A percentile compares a stretch with the other conserved stretches of the same genome.
Evolutionary conservation across 53 echinoderm and acorn worm genomes (phyloP).

Genomic region (Echinarachnius parma): DNA sequence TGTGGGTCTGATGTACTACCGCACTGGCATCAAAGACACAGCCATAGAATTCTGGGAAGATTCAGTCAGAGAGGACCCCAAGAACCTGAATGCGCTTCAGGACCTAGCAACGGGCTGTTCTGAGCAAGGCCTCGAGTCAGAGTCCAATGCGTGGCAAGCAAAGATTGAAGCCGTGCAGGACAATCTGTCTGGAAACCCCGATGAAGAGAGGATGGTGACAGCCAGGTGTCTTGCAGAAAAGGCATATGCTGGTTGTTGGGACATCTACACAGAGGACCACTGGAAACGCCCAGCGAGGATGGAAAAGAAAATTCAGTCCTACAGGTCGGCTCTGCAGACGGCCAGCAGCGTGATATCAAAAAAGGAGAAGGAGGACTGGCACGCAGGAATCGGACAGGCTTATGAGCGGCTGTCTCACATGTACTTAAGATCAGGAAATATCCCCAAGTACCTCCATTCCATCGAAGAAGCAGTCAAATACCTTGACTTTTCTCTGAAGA

Average conservation of each 20-base stretch:
- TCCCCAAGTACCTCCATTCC: not conserved
- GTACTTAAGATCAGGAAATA: not conserved
- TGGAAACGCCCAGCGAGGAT: not conserved
- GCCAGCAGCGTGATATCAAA: not conserved
- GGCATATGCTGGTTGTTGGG: constrained; percentile 29
- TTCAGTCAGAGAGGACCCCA: constrained; percentile 24
- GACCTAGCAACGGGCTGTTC: constrained; percentile 13
- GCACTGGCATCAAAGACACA: not conserved
- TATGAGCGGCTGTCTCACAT: constrained; percentile 36
- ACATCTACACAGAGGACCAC: constrained; percentile 12
- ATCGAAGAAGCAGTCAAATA: constrained; percentile 5
- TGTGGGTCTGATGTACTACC: constrained; percentile 23
- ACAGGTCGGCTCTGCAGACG: not conserved
- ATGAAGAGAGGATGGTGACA: constrained; percentile 2
- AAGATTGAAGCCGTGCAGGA: not conserved
- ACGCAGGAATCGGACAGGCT: constrained; percentile 15
- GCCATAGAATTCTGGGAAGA: constrained; percentile 19
- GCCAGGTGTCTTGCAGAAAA: constrained; percentile 18
- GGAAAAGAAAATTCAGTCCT: not conserved
- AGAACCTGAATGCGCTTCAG: constrained; percentile 29
- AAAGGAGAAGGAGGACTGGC: constrained; percentile 37
- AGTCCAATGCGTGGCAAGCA: not conserved
- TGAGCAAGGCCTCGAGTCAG: not conserved
- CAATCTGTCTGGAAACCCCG: not conserved
- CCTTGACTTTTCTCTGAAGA: constrained; percentile 3